Evolutionary conservation across 2,888 invertebrate genomes (phyloP).

Genomic region (Trissoscelio sp.): DNA sequence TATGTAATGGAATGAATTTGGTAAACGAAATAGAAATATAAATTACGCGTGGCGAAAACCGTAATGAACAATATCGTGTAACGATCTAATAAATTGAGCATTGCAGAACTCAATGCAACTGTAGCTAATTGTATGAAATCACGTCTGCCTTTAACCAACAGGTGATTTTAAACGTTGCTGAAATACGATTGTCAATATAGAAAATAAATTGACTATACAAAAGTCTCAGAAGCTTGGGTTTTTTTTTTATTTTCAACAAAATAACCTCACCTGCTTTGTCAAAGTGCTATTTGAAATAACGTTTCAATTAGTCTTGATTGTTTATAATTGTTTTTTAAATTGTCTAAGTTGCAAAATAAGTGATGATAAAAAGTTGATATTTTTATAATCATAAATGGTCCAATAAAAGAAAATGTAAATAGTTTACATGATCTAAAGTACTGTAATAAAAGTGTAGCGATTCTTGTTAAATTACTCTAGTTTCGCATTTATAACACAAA

Average conservation of each 20-base stretch:
- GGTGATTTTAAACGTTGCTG: conserved; percentile 40
- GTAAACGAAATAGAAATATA: conserved; percentile 20
- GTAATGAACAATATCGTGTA: conserved; percentile 52
- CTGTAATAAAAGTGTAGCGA: not conserved
- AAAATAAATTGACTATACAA: not conserved
- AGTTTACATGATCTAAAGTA: not conserved
- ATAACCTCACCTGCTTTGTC: too few species aligned
- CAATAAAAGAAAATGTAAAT: not conserved
- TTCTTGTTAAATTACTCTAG: conserved; percentile 1
- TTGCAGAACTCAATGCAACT: conserved; percentile 49
- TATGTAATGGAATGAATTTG: conserved; percentile 11
- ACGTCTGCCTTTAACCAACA: conserved; percentile 5
- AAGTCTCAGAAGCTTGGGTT: not conserved
- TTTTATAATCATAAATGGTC: not conserved
- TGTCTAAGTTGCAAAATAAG: not conserved
- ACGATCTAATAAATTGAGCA: conserved; percentile 51
- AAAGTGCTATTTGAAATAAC: too few species aligned
- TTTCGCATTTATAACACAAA: not conserved
- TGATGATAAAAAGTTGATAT: too few species aligned
- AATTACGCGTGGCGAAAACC: conserved; percentile 40
- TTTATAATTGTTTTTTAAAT: not conserved
- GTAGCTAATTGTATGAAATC: conserved; percentile 51
- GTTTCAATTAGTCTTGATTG: not conserved
- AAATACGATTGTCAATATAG: conserved; percentile 30
- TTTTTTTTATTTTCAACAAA: too few species aligned